Percentiles rank a stretch among this genome's conserved stretches.
phyloP scores from a whole-genome alignment of 2,113 vertebrate genomes.

The Accipiter virgatus region DNA sequence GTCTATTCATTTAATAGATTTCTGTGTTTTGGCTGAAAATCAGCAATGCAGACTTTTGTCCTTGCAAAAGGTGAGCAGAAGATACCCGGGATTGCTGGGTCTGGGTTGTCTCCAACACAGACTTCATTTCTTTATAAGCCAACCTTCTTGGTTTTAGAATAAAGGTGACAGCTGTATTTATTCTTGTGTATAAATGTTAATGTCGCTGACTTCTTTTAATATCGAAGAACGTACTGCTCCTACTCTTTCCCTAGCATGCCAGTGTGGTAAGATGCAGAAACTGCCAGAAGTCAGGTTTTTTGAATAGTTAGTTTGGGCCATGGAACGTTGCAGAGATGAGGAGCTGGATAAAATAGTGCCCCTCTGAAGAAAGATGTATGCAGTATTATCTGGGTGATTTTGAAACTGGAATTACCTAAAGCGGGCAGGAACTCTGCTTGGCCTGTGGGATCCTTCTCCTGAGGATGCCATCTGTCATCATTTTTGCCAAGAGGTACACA shows the following conservation, averaged over 20 bases:
- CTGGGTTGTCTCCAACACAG: neutral
- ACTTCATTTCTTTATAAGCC: neutral
- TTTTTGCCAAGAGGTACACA: neutral
- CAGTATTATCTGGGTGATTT: neutral
- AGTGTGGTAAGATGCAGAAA: accelerated
- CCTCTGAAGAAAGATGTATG: accelerated
- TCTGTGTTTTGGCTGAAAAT: neutral
- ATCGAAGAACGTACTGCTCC: accelerated
- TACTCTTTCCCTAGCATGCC: neutral
- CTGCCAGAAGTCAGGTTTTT: neutral
- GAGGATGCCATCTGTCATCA: neutral
- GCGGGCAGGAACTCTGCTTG: neutral
- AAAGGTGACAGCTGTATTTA: neutral
- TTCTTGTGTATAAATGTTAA: neutral
- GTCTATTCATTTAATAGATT: neutral
- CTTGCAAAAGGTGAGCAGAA: neutral
- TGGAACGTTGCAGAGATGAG: neutral
- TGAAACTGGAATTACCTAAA: neutral
- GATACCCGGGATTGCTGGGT: neutral
- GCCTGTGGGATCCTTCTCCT: neutral
- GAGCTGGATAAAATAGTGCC: neutral
- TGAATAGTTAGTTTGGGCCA: neutral
- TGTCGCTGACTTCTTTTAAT: neutral
- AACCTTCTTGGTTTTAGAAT: neutral
- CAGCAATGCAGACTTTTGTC: neutral